Percentiles rank a stretch among this genome's conserved stretches.
Conservation (phyloP, 2,113 vertebrate genomes). For the Ptilorrhoa leucosticta region DNA sequence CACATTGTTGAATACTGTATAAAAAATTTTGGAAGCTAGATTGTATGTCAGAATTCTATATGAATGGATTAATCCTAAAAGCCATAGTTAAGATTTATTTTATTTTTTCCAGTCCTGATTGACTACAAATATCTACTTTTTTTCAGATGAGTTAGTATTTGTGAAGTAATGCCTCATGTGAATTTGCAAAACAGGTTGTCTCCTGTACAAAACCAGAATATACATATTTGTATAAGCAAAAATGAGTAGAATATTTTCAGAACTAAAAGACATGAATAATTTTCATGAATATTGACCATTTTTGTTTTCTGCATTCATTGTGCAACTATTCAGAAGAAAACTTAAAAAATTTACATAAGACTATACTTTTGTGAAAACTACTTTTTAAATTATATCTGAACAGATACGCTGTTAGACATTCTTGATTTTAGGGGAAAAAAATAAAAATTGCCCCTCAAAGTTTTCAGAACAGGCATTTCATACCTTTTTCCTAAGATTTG, state of each 20-base stretch:
- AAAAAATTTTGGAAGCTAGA: background rate
- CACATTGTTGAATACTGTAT: background rate
- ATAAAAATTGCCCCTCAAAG: background rate
- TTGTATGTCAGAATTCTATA: background rate
- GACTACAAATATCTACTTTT: background rate
- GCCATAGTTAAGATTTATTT: background rate
- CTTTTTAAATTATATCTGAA: background rate
- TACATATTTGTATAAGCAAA: background rate
- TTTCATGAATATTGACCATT: background rate
- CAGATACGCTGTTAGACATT: accelerated
- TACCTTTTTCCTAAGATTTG: background rate
- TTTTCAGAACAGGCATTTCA: background rate
- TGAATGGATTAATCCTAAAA: background rate
- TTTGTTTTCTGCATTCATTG: background rate
- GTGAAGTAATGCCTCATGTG: background rate
- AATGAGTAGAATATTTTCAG: background rate
- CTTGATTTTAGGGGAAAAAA: background rate
- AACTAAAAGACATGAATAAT: background rate
- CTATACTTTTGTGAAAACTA: background rate
- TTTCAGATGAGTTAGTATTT: background rate
- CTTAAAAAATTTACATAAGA: background rate
- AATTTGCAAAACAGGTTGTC: background rate
- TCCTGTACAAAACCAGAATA: background rate
- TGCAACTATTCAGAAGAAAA: background rate
- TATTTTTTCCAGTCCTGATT: background rate